Evolutionary conservation across 2,888 invertebrate species (phyloP), one percentile per base, ranked within the genome.

Genomic region (Chironomus tentans): DNA sequence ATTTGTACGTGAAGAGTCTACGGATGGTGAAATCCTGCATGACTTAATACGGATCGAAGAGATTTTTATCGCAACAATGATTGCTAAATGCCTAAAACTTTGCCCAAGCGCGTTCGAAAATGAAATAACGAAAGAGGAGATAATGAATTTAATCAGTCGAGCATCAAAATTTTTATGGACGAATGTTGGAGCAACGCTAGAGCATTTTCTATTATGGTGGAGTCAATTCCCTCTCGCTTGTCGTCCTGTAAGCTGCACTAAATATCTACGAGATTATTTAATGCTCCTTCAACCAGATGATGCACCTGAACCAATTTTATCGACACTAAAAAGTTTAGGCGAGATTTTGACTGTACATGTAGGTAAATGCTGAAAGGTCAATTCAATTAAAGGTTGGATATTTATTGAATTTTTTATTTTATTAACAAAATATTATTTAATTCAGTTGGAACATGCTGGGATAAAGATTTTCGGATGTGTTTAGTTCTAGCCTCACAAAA

Each of bases 181-280:
- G 0, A 90, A 92, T 80, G 91, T 93, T 1, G 93, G 93, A 1
- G 90, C 90, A 77, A 91, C 89, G 80, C 85, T 93, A 71, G 93
- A 94, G 81, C 93, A 94, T 80, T 89, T 93, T 21, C 87, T 94
- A 22, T 85, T 94, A 0, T 94, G 94, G 94, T 93, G 93, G 93
- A 24, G 22, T 65, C 90, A 91, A 1, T 90, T 89, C 78, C 91
- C 92, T 0, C 83, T 92, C 65, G 90, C 91, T 13, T 88, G 88
- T 76, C 87, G 89, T 78, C 86, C 88, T 22, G 88, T 88, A 18
- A 87, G 86, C 79, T 88, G 88, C 3, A 87, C 88, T 79, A 89
- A 89, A 83, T 88, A 89, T 82, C 84, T 89, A 62, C 83, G 89
- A 22, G 88, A 89, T 80, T 90, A 89, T 89, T 72, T 79, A 12